A percentile compares a stretch with the other conserved stretches of the same genome.
phyloP scores from a whole-genome alignment of 2,888 invertebrate species.

The Drosophila koepferae region DNA sequence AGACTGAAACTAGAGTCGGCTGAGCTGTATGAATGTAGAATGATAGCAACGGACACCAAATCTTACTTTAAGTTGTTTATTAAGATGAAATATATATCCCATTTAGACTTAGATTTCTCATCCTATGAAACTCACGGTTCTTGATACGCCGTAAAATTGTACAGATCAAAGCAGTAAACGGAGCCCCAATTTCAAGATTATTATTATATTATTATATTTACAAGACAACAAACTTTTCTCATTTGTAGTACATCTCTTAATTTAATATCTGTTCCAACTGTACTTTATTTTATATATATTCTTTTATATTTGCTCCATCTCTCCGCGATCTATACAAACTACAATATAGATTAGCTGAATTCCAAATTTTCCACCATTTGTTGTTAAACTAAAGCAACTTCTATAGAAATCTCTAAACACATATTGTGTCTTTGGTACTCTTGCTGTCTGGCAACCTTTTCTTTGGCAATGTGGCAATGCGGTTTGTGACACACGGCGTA shows the following conservation, averaged over 20 bases:
- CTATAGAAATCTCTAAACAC: not conserved
- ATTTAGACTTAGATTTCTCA: too few species aligned
- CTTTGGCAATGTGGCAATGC: slow-evolving; percentile 52
- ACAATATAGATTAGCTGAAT: not conserved
- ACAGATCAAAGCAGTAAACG: not conserved
- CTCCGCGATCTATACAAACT: not conserved
- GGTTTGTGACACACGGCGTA: slow-evolving; percentile 56
- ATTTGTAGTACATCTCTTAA: too few species aligned
- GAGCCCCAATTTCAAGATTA: not conserved
- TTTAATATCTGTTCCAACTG: too few species aligned
- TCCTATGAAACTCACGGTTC: not conserved
- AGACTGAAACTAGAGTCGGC: not conserved
- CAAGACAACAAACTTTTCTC: not conserved
- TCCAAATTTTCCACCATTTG: not conserved
- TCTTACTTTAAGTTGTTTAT: too few species aligned
- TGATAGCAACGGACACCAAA: too few species aligned
- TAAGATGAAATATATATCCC: too few species aligned
- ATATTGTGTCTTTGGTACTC: not conserved
- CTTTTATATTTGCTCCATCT: too few species aligned
- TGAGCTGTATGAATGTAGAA: not conserved
- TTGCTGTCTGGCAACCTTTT: slow-evolving; percentile 5
- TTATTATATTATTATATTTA: not conserved
- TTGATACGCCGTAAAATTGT: not conserved
- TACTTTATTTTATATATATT: too few species aligned
- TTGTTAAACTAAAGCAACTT: not conserved